phyloP scores from a whole-genome alignment of 1,140 invertebrate species.

The Penaeus chinensis region DNA sequence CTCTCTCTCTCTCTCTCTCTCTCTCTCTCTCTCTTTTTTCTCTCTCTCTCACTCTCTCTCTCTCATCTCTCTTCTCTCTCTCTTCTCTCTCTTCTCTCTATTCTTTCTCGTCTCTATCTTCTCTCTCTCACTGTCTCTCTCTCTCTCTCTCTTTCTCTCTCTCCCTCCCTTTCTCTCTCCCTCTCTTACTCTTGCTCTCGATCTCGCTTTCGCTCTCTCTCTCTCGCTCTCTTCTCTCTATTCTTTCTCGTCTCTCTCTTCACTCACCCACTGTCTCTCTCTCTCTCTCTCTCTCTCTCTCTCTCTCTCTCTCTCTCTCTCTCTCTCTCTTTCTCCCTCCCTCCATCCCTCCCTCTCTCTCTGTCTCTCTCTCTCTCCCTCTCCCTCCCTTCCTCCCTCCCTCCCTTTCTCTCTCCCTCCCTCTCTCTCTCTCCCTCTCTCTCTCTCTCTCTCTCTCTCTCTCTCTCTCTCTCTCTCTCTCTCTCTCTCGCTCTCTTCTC shows the following conservation, averaged over 20 bases:
- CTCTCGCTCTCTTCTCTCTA: background rate
- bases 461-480: too few species aligned
- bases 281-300: constrained; percentile 8
- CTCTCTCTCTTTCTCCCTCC: too few species aligned
- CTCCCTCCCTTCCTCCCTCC: constrained; percentile 8
- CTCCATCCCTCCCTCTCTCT: too few species aligned
- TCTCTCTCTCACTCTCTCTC: too few species aligned
- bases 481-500: too few species aligned
- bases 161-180: background rate
- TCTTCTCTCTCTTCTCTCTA: too few species aligned
- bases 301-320: too few species aligned
- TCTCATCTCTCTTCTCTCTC: too few species aligned
- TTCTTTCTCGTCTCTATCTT: constrained; percentile 9
- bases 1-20: constrained; percentile 9
- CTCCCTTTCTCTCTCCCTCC: constrained; percentile 8
- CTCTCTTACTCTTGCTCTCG: background rate
- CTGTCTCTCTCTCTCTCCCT: constrained; percentile 3
- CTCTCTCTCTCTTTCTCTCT: too few species aligned
- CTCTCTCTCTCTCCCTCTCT: constrained; percentile 9
- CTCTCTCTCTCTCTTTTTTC: constrained; percentile 9
- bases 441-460: constrained; percentile 9
- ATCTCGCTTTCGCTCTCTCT: background rate
- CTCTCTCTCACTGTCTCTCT: constrained; percentile 4
- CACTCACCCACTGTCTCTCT: background rate
- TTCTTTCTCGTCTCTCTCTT: too few species aligned